Evolutionary conservation across 37 sponge, comb jelly and placozoan genomes (phyloP).

Genomic region (Oopsacas minuta): DNA sequence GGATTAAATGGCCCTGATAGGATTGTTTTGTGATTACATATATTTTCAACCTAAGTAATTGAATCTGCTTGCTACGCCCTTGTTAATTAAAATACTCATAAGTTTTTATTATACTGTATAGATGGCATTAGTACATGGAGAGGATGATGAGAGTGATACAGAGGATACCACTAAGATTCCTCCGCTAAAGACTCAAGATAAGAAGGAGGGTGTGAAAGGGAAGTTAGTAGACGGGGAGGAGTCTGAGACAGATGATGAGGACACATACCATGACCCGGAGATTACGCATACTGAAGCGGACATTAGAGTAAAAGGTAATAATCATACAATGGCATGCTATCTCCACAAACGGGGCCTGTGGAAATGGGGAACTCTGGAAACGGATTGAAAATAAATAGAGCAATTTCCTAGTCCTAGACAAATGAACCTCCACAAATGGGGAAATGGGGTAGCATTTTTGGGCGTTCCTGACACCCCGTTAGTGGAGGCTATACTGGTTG

Average conservation of each 20-base stretch:
- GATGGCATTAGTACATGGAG: neutral
- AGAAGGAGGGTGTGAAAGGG: neutral
- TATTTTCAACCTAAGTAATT: no score
- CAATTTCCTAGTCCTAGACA: no score
- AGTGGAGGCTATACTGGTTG: neutral
- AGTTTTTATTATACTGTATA: neutral
- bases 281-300: neutral
- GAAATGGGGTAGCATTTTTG: no score
- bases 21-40: no score
- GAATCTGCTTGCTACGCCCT: no score
- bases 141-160: constrained; percentile 7
- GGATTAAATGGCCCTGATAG: no score
- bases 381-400: no score
- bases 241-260: constrained; percentile 4
- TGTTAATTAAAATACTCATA: no score
- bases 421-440: no score
- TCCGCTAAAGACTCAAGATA: neutral
- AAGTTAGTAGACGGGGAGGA: neutral
- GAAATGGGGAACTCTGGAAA: no score
- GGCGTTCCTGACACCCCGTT: no score
- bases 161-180: neutral
- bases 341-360: no score
- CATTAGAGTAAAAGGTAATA: neutral
- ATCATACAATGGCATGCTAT: neutral
- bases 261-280: neutral